Evolutionary conservation across 2,113 vertebrate genomes (phyloP).

Genomic region (Nerophis ophidion): DNA sequence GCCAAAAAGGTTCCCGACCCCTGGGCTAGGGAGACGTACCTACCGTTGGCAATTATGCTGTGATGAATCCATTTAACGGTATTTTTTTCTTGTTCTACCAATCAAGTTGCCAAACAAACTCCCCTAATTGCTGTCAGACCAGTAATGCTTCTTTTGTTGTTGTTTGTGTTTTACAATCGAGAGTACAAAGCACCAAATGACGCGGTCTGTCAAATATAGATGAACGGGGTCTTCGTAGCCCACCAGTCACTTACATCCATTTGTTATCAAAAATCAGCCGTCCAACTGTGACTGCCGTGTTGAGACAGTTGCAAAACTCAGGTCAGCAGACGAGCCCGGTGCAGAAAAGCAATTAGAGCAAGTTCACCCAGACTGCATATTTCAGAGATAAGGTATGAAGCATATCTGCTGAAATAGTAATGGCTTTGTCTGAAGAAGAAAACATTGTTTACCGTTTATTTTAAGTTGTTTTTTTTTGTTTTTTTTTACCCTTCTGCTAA

Average conservation of each 20-base stretch:
- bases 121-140: not conserved
- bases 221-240: not conserved
- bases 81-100: not conserved
- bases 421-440: conserved; percentile 14
- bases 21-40: no score
- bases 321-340: conserved; percentile 39
- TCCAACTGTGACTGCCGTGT: conserved; percentile 9
- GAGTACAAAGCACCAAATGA: not conserved
- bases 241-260: not conserved
- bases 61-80: not conserved
- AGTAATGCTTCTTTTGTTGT: not conserved
- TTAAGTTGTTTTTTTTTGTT: conserved; percentile 14
- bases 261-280: conserved; percentile 11
- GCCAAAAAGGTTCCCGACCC: no score
- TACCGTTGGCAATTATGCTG: no score
- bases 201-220: not conserved
- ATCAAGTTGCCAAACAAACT: conserved; percentile 6
- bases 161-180: not conserved
- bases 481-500: conserved; percentile 11
- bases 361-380: conserved; percentile 3
- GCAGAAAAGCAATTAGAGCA: conserved; percentile 20
- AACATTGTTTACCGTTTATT: conserved; percentile 4
- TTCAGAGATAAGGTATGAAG: conserved; percentile 13
- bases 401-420: conserved; percentile 17
- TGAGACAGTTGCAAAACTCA: conserved; percentile 8